Percentiles rank a stretch among this genome's conserved stretches.
phyloP scores from a whole-genome alignment of 2,797 vertebrate genomes.

The Sibirionetta formosa region DNA sequence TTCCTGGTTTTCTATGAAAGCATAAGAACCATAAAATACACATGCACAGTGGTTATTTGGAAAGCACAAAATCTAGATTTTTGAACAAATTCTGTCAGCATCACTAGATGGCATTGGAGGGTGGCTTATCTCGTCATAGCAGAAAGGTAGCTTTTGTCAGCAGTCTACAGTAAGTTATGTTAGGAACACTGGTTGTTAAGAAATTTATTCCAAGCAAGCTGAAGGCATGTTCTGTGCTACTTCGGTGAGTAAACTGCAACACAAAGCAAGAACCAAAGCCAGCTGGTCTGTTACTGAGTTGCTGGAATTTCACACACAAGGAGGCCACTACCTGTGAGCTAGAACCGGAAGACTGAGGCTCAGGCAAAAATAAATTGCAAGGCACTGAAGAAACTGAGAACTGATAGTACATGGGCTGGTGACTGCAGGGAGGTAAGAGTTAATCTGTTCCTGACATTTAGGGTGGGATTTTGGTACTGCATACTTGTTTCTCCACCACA shows the following conservation, averaged over 20 bases:
- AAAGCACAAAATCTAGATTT: neutral
- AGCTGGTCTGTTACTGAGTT: neutral
- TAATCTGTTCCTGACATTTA: neutral
- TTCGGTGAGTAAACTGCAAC: neutral
- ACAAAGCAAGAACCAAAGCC: neutral
- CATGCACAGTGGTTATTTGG: neutral
- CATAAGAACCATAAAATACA: neutral
- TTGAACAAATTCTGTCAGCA: conserved; percentile 13
- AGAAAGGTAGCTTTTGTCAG: neutral
- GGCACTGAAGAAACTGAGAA: neutral
- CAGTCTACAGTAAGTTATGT: neutral
- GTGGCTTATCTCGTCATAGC: neutral
- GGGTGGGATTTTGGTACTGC: neutral
- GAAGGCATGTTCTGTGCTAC: neutral
- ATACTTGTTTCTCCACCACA: neutral
- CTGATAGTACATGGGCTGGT: neutral
- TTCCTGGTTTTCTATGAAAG: neutral
- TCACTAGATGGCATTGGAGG: conserved; percentile 72
- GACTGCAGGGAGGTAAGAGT: conserved; percentile 1
- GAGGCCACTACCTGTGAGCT: neutral
- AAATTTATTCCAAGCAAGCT: neutral
- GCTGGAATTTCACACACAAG: neutral
- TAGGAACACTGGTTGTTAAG: neutral
- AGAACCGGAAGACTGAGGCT: neutral
- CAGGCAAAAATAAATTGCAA: neutral